Percentiles rank a stretch among this genome's conserved stretches.
phyloP scores from a whole-genome alignment of 2,797 vertebrate genomes.

The Xenops minutus region DNA sequence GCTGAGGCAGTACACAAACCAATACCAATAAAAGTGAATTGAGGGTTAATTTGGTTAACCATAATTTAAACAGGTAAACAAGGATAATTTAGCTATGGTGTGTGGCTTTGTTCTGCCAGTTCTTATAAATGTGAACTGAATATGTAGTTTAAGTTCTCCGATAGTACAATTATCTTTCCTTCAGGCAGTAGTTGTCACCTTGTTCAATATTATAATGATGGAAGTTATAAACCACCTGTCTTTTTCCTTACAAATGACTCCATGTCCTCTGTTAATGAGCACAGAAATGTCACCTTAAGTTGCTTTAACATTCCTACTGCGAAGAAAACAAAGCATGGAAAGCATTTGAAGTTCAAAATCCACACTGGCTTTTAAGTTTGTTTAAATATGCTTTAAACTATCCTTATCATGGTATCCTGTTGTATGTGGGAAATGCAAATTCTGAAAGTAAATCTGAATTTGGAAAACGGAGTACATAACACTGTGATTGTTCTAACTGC shows the following conservation, averaged over 20 bases:
- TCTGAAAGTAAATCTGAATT: not conserved
- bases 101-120: not conserved
- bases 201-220: slow-evolving; percentile 11
- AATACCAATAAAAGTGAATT: not conserved
- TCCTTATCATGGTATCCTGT: not conserved
- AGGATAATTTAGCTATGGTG: not conserved
- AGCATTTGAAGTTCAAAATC: not conserved
- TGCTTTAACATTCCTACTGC: not conserved
- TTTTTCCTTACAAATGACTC: slow-evolving; percentile 37
- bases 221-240: slow-evolving; percentile 36
- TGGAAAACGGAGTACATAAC: not conserved
- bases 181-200: slow-evolving; percentile 25
- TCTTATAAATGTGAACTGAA: not conserved
- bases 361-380: not conserved
- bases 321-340: not conserved
- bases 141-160: not conserved
- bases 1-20: not conserved
- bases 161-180: slow-evolving; percentile 7
- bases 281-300: slow-evolving; percentile 31
- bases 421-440: not conserved
- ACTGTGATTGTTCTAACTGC: not conserved
- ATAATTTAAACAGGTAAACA: not conserved
- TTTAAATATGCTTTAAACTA: not conserved
- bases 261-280: slow-evolving; percentile 28
- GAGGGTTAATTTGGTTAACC: not conserved